Percentiles rank a stretch among this genome's conserved stretches.
Evolutionary conservation across 1,140 invertebrate species (phyloP).

Genomic region (Mercenaria mercenaria): DNA sequence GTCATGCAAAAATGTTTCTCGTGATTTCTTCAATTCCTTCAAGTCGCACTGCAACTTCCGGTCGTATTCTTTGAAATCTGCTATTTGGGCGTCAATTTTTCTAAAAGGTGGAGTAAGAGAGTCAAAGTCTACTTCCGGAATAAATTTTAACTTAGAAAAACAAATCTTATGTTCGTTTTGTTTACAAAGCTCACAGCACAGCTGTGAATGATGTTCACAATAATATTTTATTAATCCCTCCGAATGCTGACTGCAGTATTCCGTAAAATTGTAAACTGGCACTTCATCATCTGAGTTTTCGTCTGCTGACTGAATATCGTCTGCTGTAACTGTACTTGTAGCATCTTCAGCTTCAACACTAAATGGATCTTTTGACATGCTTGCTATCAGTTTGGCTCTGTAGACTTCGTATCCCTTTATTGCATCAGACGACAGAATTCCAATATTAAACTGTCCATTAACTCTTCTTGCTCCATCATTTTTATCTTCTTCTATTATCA

Average conservation of each 20-base stretch:
- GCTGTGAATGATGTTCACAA: slow-evolving; percentile 34
- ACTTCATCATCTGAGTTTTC: neutral
- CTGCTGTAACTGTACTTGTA: neutral
- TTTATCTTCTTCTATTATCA: slow-evolving; percentile 3
- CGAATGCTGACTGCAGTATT: slow-evolving; percentile 9
- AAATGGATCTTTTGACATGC: neutral
- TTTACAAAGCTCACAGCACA: slow-evolving; percentile 55
- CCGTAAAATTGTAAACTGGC: slow-evolving; percentile 19
- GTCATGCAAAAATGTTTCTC: slow-evolving; percentile 52
- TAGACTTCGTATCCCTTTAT: slow-evolving; percentile 10
- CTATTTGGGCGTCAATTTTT: slow-evolving; percentile 28
- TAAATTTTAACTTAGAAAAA: slow-evolving; percentile 34
- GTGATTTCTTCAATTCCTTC: slow-evolving; percentile 55
- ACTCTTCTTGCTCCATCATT: neutral
- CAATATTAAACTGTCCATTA: neutral
- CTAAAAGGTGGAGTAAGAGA: neutral
- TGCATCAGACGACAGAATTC: neutral
- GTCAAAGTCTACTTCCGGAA: slow-evolving; percentile 8
- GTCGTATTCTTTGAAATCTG: slow-evolving; percentile 59
- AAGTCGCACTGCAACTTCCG: slow-evolving; percentile 50
- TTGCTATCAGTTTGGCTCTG: neutral
- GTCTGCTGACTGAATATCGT: neutral
- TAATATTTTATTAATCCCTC: slow-evolving; percentile 16
- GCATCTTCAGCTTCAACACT: neutral
- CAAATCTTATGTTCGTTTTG: slow-evolving; percentile 13